phyloP scores from a whole-genome alignment of 2,113 vertebrate species.

The Entelurus aequoreus region DNA sequence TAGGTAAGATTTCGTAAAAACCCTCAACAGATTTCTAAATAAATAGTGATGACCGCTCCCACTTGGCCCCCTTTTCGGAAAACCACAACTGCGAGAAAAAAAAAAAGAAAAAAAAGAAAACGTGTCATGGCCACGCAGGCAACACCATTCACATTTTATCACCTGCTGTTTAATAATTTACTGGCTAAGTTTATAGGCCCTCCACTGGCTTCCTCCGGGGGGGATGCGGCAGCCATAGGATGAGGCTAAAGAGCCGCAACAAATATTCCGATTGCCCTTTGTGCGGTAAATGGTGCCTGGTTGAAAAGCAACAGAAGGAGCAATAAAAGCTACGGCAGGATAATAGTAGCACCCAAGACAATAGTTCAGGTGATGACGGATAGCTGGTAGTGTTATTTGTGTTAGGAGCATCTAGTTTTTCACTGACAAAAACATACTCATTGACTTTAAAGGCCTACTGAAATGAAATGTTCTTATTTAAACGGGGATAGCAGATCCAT shows the following conservation, averaged over 20 bases:
- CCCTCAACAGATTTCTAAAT: slow-evolving; percentile 17
- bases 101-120: slow-evolving; percentile 35
- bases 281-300: slow-evolving; percentile 6
- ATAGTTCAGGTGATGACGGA: neutral
- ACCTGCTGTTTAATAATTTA: slow-evolving; percentile 56
- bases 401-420: slow-evolving; percentile 6
- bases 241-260: slow-evolving; percentile 15
- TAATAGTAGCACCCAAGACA: neutral
- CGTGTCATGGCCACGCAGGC: slow-evolving; percentile 32
- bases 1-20: slow-evolving; percentile 14
- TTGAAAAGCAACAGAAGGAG: slow-evolving; percentile 8
- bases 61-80: slow-evolving; percentile 23
- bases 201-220: slow-evolving; percentile 14
- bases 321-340: slow-evolving; percentile 1
- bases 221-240: slow-evolving; percentile 14
- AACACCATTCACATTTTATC: slow-evolving; percentile 58
- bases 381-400: neutral
- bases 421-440: neutral
- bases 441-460: no score
- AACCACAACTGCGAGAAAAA: slow-evolving; percentile 31
- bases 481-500: no score
- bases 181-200: slow-evolving; percentile 36
- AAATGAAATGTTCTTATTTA: no score
- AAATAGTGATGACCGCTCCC: slow-evolving; percentile 13
- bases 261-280: slow-evolving; percentile 11